phyloP scores from a whole-genome alignment of 1,140 invertebrate genomes.

The Sycophaga agraensis region DNA sequence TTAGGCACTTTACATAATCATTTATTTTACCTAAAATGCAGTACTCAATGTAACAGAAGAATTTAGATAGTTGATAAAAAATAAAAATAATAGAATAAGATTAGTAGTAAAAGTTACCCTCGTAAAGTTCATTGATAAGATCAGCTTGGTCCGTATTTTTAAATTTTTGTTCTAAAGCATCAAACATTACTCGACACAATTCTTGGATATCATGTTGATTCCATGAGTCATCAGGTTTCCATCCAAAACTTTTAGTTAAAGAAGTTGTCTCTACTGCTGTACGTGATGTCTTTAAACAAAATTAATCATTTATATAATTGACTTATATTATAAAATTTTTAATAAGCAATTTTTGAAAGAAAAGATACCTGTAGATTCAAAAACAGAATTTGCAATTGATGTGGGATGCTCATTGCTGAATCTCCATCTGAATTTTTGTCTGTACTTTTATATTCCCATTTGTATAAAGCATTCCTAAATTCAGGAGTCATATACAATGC shows the following conservation, averaged over 20 bases:
- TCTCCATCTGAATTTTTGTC: constrained; percentile 58
- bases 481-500: constrained; percentile 94
- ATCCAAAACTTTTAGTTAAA: constrained; percentile 87
- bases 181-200: constrained; percentile 89
- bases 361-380: constrained; percentile 81
- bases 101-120: constrained; percentile 53
- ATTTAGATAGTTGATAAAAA: constrained; percentile 22
- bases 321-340: neutral
- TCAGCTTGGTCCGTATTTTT: constrained; percentile 82
- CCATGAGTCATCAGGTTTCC: constrained; percentile 89
- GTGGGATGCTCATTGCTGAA: constrained; percentile 73
- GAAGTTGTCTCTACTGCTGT: constrained; percentile 85
- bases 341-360: constrained; percentile 1
- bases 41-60: constrained; percentile 19
- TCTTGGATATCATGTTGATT: constrained; percentile 94
- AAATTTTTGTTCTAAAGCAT: constrained; percentile 85
- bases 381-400: constrained; percentile 86
- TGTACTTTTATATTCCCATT: constrained; percentile 73
- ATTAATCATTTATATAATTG: neutral
- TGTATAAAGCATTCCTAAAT: constrained; percentile 87
- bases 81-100: neutral
- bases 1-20: constrained; percentile 89
- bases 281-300: constrained; percentile 66
- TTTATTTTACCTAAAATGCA: constrained; percentile 82
- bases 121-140: constrained; percentile 77